phyloP scores from a whole-genome alignment of 1,140 invertebrate genomes.

The Halyomorpha halys region DNA sequence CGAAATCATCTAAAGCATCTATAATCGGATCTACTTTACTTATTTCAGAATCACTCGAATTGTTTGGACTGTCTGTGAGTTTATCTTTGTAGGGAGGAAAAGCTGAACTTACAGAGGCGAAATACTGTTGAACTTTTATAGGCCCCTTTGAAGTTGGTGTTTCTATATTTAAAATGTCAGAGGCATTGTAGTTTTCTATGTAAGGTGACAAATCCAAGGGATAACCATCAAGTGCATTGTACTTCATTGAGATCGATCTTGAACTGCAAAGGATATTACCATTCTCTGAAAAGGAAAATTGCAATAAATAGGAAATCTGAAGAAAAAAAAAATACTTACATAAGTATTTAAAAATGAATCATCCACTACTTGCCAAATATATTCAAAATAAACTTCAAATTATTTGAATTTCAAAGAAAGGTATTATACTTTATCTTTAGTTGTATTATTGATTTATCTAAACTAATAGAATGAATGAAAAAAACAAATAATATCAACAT shows the following conservation, averaged over 20 bases:
- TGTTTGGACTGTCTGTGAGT: not conserved
- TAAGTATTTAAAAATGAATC: too few species aligned
- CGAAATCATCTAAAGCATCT: slow-evolving; percentile 6
- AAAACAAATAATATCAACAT: too few species aligned
- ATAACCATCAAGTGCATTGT: not conserved
- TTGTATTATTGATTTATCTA: too few species aligned
- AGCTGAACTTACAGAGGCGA: not conserved
- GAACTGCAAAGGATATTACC: not conserved
- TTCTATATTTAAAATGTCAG: slow-evolving; percentile 10
- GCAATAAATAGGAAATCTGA: not conserved
- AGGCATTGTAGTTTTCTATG: slow-evolving; percentile 5
- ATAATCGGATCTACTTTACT: not conserved
- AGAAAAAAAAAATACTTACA: too few species aligned
- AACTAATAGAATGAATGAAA: too few species aligned
- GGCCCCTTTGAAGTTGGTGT: not conserved
- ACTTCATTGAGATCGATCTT: not conserved
- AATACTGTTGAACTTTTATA: not conserved
- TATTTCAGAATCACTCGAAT: not conserved
- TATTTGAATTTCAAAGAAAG: too few species aligned
- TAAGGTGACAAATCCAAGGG: not conserved
- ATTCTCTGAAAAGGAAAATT: not conserved
- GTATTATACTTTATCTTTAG: too few species aligned
- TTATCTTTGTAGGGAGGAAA: not conserved
- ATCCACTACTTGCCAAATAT: too few species aligned
- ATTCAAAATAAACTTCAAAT: too few species aligned